These are phyloP conservation scores for Hirtodrosophila trivittata DNA, from an alignment of 2,888 invertebrate genomes.

Conservation along the genomic window DNA sequence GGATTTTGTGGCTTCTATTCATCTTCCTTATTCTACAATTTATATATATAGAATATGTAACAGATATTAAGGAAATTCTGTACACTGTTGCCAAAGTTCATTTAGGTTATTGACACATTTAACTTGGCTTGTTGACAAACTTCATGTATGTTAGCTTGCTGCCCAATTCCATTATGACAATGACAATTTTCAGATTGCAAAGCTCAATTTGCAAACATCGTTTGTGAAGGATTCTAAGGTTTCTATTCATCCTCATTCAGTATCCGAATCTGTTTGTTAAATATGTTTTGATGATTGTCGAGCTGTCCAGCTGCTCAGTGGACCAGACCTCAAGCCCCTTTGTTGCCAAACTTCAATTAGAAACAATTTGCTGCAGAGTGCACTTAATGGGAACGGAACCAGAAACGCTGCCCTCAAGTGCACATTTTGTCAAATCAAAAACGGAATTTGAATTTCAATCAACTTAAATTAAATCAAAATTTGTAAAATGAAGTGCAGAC, in stretches of 20 bases:
- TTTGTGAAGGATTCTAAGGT: too few relatives aligned
- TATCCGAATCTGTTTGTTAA: too few relatives aligned
- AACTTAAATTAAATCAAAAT: conserved; percentile 75
- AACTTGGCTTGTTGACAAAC: conserved; percentile 1
- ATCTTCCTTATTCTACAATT: too few relatives aligned
- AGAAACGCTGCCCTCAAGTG: conserved; percentile 20
- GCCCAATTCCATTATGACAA: too few relatives aligned
- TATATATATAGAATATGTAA: too few relatives aligned
- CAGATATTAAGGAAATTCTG: conserved; percentile 3
- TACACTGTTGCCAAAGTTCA: conserved; percentile 21
- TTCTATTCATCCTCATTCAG: too few relatives aligned
- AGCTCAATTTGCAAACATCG: too few relatives aligned
- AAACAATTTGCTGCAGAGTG: conserved; percentile 62
- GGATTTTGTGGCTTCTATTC: neutral
- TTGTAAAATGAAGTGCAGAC: conserved; percentile 59
- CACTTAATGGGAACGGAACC: conserved; percentile 41
- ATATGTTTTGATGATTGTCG: conserved; percentile 18
- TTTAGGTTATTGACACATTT: conserved; percentile 3
- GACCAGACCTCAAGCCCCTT: neutral
- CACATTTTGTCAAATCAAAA: conserved; percentile 72
- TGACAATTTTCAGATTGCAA: too few relatives aligned
- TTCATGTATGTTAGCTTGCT: too few relatives aligned
- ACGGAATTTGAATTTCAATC: conserved; percentile 75
- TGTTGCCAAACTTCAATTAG: conserved; percentile 56
- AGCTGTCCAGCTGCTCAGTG: too few relatives aligned